Base-by-base conservation (phyloP, 2,113 vertebrate genomes). In the Pachyramphus minor region DNA sequence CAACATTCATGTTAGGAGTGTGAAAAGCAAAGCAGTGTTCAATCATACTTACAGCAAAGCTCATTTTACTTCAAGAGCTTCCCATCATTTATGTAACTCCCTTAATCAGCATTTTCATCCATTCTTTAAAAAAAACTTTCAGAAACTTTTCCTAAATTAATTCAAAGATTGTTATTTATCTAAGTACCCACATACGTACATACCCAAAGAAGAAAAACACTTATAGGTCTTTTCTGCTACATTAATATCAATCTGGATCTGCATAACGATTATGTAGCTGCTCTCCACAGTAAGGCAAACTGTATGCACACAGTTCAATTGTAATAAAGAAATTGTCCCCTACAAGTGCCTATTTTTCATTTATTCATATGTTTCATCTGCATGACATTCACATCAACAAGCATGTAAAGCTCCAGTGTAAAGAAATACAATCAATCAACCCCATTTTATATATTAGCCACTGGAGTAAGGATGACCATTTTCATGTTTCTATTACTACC, bases 21-120 rank as follows among this genome's bases (percentile, higher is more conserved):
- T 94, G 93, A 98, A 97, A 98, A 97, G 96, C 95, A 97, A 95
- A 97, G 3, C 53, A 67, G 42, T 96, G 94, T 94, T 96, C 84
- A 33, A 63, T 81, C 64, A 41, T 50, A 96, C 81, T 84, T 89
- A 83, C 33, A 74, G 79, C 58, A 96, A 95, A 96, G 71, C 73
- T 93, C 84, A 75, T 82, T 88, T 96, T 74, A 83, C 42, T 95
- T 78, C 60, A 84, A 89, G 69, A 96, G 47, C 27, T 71, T 89
- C 75, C 41, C 37, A 83, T 35, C 16, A 37, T 78, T 85, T 56
- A 77, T n/a, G 78, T 8, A 76, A 62, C 8, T 6, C 15, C 41
- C 39, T 56, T 28, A 86, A 71, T 62, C 45, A 31, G 22, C 3
- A 0, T 12, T 84, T 62, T 76, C 56, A 68, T 62, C 17, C 50